Evolutionary conservation across 2,797 vertebrate species (phyloP).

Genomic region (Trematomus bernacchii): DNA sequence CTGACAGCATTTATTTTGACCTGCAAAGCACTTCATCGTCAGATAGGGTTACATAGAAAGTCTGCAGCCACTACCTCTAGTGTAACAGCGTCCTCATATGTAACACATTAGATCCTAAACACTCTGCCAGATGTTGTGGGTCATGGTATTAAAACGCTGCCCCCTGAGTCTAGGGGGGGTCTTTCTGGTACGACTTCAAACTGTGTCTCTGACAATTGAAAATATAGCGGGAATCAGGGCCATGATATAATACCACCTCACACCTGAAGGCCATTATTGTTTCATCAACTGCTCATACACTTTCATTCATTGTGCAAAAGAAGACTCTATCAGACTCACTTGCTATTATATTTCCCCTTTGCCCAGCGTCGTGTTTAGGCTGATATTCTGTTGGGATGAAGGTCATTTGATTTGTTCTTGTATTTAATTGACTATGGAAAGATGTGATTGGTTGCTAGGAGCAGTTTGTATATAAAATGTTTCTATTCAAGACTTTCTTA

Average conservation of each 20-base stretch:
- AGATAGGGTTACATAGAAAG: neutral
- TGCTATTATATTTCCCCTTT: neutral
- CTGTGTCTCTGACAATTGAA: conserved; percentile 50
- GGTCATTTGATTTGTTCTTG: neutral
- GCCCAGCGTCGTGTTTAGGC: too few relatives aligned
- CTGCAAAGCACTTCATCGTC: neutral
- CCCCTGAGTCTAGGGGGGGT: conserved; percentile 21
- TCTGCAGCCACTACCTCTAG: neutral
- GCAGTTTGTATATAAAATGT: neutral
- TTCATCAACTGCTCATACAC: neutral
- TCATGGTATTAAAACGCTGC: conserved; percentile 37
- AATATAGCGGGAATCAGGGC: conserved; percentile 12
- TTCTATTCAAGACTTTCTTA: neutral
- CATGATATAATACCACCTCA: neutral
- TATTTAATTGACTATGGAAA: neutral
- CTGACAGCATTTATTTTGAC: neutral
- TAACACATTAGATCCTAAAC: conserved; percentile 35
- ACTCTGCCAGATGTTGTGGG: conserved; percentile 17
- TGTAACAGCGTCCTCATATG: conserved; percentile 2
- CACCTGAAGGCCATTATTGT: neutral
- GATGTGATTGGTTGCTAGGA: neutral
- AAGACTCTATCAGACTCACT: neutral
- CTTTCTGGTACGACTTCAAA: conserved; percentile 29
- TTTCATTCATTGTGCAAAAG: neutral
- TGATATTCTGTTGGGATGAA: neutral